phyloP scores from a whole-genome alignment of 1,140 invertebrate genomes.

The Drosophila simulans region DNA sequence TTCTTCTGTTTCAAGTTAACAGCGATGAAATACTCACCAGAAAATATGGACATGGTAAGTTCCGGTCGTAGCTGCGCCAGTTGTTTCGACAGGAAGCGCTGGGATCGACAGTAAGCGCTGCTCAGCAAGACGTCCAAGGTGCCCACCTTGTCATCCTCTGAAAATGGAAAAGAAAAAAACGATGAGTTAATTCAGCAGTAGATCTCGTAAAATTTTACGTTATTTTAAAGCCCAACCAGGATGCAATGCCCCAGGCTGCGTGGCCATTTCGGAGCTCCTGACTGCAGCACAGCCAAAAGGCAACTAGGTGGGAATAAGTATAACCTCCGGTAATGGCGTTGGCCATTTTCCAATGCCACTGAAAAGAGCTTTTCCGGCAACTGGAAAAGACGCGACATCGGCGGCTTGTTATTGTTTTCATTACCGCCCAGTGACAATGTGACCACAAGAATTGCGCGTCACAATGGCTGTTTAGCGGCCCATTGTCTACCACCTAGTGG shows the following conservation, averaged over 20 bases:
- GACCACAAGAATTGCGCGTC: not conserved
- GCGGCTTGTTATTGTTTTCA: conserved; percentile 49
- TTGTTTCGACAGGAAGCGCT: conserved; percentile 95
- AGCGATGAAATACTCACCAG: conserved; percentile 88
- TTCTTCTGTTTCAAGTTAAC: not conserved
- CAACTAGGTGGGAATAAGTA: conserved; percentile 25
- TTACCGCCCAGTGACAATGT: conserved; percentile 14
- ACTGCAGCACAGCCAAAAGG: conserved; percentile 30
- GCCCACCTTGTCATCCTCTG: conserved; percentile 88
- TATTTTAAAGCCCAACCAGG: conserved; percentile 12
- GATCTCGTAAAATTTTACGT: not conserved
- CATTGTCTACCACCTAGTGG: conserved; percentile 3
- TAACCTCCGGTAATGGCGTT: not conserved
- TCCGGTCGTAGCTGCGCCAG: conserved; percentile 97
- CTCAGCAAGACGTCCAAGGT: conserved; percentile 93
- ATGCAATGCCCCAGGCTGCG: not conserved
- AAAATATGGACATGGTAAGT: conserved; percentile 99
- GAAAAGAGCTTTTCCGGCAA: conserved; percentile 33
- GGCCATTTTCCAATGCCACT: conserved; percentile 22
- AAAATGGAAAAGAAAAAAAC: conserved; percentile 39
- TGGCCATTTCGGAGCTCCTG: conserved; percentile 34
- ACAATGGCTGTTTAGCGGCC: conserved; percentile 6
- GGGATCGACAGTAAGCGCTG: conserved; percentile 95
- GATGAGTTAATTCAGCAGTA: conserved; percentile 10
- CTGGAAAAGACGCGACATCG: conserved; percentile 12